phyloP scores from a whole-genome alignment of 2,113 vertebrate genomes.

The Burhinus oedicnemus region DNA sequence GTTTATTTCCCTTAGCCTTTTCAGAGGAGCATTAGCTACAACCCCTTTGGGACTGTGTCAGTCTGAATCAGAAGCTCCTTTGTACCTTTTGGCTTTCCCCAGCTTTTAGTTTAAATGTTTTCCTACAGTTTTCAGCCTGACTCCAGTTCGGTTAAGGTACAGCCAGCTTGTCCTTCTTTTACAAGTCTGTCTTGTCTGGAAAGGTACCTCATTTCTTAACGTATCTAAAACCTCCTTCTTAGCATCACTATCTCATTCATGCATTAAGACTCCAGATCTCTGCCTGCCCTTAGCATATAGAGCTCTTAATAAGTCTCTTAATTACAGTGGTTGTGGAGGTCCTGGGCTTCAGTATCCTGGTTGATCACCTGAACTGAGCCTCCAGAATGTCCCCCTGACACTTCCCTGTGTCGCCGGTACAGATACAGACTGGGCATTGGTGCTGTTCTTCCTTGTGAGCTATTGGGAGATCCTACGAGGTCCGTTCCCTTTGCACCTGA shows the following conservation, averaged over 20 bases:
- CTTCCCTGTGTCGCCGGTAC: neutral
- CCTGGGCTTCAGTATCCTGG: neutral
- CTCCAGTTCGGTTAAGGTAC: neutral
- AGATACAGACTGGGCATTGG: neutral
- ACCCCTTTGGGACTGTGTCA: neutral
- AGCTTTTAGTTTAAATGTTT: neutral
- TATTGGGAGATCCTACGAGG: neutral
- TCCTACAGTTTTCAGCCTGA: neutral
- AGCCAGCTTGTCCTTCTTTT: neutral
- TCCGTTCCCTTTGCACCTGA: neutral
- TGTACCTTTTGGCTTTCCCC: neutral
- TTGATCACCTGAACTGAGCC: neutral
- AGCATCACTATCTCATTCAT: neutral
- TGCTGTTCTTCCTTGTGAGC: neutral
- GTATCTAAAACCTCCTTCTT: neutral
- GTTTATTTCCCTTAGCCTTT: neutral
- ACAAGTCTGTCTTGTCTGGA: neutral
- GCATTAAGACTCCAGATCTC: neutral
- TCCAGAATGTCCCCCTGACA: neutral
- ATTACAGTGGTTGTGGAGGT: neutral
- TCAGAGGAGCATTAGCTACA: neutral
- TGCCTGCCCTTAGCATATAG: neutral
- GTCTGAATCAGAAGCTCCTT: neutral
- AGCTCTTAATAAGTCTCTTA: neutral
- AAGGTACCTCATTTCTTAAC: neutral